Conservation (phyloP, 2,888 invertebrate species). For the Dynastes maya region DNA sequence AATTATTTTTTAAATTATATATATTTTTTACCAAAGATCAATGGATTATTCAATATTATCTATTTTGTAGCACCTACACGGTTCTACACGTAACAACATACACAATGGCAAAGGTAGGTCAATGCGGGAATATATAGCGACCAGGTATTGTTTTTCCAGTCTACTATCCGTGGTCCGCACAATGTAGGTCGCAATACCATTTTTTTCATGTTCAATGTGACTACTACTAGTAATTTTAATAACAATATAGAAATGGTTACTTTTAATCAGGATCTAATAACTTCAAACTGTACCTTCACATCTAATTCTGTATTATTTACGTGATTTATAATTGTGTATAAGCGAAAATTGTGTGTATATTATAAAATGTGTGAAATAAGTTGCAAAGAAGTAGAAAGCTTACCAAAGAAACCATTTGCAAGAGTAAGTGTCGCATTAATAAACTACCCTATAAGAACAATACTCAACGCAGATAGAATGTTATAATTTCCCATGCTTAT, state of each 20-base stretch:
- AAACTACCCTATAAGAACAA: background rate
- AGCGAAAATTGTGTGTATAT: background rate
- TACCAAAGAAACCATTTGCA: constrained; percentile 56
- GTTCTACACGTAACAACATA: constrained; percentile 55
- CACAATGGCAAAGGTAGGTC: constrained; percentile 56
- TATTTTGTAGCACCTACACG: background rate
- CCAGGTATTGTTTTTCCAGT: constrained; percentile 57
- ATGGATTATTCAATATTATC: background rate
- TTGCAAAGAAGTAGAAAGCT: constrained; percentile 49
- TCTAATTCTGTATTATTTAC: background rate
- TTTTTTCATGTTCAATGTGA: constrained; percentile 47
- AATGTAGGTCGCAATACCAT: constrained; percentile 51
- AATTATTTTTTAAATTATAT: too few species aligned
- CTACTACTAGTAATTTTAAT: constrained; percentile 37
- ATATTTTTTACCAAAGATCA: background rate
- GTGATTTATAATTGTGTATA: background rate
- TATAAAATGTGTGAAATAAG: constrained; percentile 52
- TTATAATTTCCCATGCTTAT: background rate
- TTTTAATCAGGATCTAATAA: background rate
- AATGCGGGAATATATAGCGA: constrained; percentile 53
- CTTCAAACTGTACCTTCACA: background rate
- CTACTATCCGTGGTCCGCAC: constrained; percentile 54
- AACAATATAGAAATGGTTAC: constrained; percentile 46
- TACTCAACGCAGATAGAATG: background rate
- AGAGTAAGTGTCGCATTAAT: constrained; percentile 54